Percentiles rank a stretch among this genome's conserved stretches.
Conservation (phyloP, 2,113 vertebrate genomes). For the Oreochromis tanganicae region DNA sequence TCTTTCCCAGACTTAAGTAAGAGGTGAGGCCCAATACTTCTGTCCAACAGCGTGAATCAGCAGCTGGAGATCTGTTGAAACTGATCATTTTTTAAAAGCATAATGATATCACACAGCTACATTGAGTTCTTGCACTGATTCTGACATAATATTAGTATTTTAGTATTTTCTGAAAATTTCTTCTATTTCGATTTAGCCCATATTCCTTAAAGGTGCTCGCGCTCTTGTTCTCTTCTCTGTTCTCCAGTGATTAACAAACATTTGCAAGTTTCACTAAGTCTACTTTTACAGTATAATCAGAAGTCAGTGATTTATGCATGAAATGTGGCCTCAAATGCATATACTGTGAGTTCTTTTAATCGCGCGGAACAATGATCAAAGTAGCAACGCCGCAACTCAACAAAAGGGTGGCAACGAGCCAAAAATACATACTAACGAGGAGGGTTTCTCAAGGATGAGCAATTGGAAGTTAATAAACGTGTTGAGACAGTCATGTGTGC, state of each 20-base stretch:
- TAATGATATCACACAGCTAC: background rate
- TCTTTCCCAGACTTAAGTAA: background rate
- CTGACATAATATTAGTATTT: background rate
- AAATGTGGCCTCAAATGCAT: conserved; percentile 6
- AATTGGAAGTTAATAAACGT: conserved; percentile 31
- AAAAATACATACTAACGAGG: conserved; percentile 49
- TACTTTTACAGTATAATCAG: conserved; percentile 2
- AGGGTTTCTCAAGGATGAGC: conserved; percentile 19
- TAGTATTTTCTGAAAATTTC: background rate
- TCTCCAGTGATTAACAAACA: background rate
- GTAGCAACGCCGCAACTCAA: background rate
- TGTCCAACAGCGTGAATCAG: background rate
- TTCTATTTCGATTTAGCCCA: background rate
- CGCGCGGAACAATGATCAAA: conserved; percentile 6
- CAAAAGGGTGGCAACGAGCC: conserved; percentile 17
- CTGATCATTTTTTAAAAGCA: background rate
- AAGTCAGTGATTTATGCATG: conserved; percentile 21
- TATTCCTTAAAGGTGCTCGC: background rate
- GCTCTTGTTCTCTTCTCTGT: background rate
- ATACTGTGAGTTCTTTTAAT: background rate
- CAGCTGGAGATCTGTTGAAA: background rate
- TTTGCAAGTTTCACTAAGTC: background rate
- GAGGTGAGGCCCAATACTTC: background rate
- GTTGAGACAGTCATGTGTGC: conserved; percentile 12
- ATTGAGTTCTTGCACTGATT: background rate